These are phyloP conservation scores for Apteryx owenii DNA, from an alignment of 2,113 vertebrate genomes.

Conservation along the genomic window DNA sequence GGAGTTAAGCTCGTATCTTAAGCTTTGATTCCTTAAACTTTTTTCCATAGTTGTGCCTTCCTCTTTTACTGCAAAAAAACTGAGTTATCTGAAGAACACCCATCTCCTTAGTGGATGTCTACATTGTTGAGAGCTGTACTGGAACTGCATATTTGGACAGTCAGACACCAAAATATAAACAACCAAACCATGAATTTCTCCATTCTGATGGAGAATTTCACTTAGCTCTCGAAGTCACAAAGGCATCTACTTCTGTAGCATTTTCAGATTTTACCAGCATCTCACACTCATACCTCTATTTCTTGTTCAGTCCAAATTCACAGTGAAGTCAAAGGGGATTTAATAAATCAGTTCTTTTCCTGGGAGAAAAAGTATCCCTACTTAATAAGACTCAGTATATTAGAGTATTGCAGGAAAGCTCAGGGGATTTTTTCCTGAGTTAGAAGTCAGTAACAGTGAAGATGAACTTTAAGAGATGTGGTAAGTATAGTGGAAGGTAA, in stretches of 20 bases:
- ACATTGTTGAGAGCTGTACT: background rate
- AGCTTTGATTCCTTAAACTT: background rate
- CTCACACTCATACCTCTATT: background rate
- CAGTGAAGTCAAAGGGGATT: background rate
- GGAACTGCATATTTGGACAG: background rate
- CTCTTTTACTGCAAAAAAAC: background rate
- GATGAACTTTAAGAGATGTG: background rate
- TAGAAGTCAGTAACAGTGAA: background rate
- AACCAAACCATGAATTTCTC: background rate
- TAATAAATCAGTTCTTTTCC: background rate
- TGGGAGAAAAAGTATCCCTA: background rate
- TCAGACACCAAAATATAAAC: background rate
- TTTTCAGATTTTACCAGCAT: background rate
- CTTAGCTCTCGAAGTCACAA: background rate
- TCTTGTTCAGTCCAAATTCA: background rate
- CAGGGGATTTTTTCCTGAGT: background rate
- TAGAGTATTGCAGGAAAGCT: background rate
- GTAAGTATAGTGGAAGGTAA: background rate
- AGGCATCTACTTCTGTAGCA: background rate
- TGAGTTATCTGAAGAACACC: background rate
- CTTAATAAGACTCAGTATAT: background rate
- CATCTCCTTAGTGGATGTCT: background rate
- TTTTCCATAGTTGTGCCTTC: background rate
- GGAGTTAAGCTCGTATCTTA: background rate
- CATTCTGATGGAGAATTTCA: background rate